These are phyloP conservation scores for Lordiphosa andalusiaca DNA, from an alignment of 2,888 invertebrate species.

Conservation along the genomic window DNA sequence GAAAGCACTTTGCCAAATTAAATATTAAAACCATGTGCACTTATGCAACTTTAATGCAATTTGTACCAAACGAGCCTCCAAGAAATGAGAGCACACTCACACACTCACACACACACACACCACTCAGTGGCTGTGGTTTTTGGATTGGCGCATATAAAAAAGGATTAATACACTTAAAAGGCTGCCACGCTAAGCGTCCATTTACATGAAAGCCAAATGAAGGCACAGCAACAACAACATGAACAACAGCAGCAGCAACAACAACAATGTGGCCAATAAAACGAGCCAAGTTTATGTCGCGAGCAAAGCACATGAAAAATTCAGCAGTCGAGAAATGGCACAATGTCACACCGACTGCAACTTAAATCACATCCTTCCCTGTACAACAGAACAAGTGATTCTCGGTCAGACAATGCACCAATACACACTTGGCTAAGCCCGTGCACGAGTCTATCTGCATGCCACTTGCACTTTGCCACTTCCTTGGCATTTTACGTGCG, in stretches of 20 bases:
- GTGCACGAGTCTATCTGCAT: slow-evolving; percentile 37
- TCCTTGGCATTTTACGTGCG: slow-evolving; percentile 67
- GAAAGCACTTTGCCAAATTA: slow-evolving; percentile 76
- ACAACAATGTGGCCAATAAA: slow-evolving; percentile 56
- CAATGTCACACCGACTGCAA: slow-evolving; percentile 60
- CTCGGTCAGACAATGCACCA: slow-evolving; percentile 67
- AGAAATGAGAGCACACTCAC: slow-evolving; percentile 55
- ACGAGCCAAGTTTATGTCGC: slow-evolving; percentile 66
- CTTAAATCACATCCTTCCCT: slow-evolving; percentile 79
- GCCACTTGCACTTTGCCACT: slow-evolving; percentile 48
- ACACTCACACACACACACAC: slow-evolving; percentile 14
- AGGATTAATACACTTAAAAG: slow-evolving; percentile 74
- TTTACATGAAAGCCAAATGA: slow-evolving; percentile 74
- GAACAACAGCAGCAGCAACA: not conserved
- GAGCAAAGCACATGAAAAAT: slow-evolving; percentile 68
- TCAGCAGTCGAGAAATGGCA: slow-evolving; percentile 61
- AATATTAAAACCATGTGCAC: slow-evolving; percentile 76
- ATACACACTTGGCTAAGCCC: slow-evolving; percentile 20
- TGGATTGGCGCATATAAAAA: slow-evolving; percentile 60
- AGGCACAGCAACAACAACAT: slow-evolving; percentile 36
- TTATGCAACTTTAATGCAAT: slow-evolving; percentile 77
- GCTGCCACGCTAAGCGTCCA: slow-evolving; percentile 68
- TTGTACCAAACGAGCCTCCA: slow-evolving; percentile 53
- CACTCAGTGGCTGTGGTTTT: slow-evolving; percentile 39
- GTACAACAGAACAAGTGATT: slow-evolving; percentile 77